phyloP scores from a whole-genome alignment of 2,113 vertebrate species.

The Hypanus sabinus region DNA sequence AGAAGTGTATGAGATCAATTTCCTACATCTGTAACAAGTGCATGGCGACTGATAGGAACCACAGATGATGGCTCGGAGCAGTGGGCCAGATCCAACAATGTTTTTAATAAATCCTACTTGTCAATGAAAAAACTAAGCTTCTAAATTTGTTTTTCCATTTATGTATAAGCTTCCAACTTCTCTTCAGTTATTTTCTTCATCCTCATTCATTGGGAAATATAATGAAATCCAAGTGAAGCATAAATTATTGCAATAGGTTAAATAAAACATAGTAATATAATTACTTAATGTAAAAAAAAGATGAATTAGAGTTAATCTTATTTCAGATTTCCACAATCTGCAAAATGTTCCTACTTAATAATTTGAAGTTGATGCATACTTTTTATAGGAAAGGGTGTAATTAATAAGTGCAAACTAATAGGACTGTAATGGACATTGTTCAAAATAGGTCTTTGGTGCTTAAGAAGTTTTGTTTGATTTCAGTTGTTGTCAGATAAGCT shows the following conservation, averaged over 20 bases:
- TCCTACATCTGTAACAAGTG: too few species aligned
- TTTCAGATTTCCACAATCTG: background rate
- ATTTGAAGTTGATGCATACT: background rate
- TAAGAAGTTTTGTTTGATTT: background rate
- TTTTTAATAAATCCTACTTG: background rate
- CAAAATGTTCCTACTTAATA: background rate
- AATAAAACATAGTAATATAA: background rate
- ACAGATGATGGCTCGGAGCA: too few species aligned
- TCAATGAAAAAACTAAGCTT: background rate
- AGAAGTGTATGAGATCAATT: too few species aligned
- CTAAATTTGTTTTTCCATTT: background rate
- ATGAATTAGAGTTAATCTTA: background rate
- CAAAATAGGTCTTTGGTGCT: too few species aligned
- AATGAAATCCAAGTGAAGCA: background rate
- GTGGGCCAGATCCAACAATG: too few species aligned
- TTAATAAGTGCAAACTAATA: background rate
- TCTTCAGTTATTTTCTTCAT: background rate
- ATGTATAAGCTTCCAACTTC: background rate
- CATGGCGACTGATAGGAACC: too few species aligned
- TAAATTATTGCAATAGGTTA: background rate
- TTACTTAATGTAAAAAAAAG: background rate
- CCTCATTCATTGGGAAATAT: background rate
- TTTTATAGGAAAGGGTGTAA: background rate
- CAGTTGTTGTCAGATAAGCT: background rate
- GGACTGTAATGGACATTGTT: background rate